phyloP scores from a whole-genome alignment of 2,888 invertebrate genomes.

The Pasiphila rectangulata region DNA sequence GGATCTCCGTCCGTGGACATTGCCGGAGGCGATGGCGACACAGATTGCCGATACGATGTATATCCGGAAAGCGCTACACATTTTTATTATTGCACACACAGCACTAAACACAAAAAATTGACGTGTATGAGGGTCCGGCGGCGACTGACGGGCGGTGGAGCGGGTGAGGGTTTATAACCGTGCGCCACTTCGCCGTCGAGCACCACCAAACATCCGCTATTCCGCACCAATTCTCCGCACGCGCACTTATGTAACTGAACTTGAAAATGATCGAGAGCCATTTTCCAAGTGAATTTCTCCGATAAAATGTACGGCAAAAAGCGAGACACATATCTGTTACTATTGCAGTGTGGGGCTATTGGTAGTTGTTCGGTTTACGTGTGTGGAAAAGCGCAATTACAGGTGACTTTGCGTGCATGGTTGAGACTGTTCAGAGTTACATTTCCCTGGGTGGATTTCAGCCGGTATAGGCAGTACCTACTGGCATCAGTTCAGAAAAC shows the following conservation, averaged over 20 bases:
- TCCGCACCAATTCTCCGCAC: slow-evolving; percentile 81
- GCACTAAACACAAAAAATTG: slow-evolving; percentile 65
- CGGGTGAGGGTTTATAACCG: slow-evolving; percentile 77
- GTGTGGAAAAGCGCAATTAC: slow-evolving; percentile 60
- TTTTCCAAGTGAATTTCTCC: slow-evolving; percentile 82
- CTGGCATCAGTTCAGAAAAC: slow-evolving; percentile 33
- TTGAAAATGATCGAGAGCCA: slow-evolving; percentile 79
- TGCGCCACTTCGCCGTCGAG: slow-evolving; percentile 72
- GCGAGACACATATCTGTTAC: slow-evolving; percentile 66
- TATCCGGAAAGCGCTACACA: slow-evolving; percentile 76
- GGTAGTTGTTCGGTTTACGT: slow-evolving; percentile 40
- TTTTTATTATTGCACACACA: slow-evolving; percentile 62
- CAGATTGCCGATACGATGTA: slow-evolving; percentile 68
- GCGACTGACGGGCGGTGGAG: slow-evolving; percentile 70
- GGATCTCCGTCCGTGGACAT: slow-evolving; percentile 72
- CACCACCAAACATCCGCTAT: slow-evolving; percentile 80
- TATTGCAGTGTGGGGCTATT: slow-evolving; percentile 47
- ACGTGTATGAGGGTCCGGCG: slow-evolving; percentile 68
- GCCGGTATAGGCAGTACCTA: slow-evolving; percentile 34
- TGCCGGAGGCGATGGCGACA: slow-evolving; percentile 62
- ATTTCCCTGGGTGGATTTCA: slow-evolving; percentile 64
- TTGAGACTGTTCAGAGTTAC: slow-evolving; percentile 55
- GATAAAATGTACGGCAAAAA: slow-evolving; percentile 78
- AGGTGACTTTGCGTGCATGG: slow-evolving; percentile 56
- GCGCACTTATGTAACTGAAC: slow-evolving; percentile 81